Conservation (phyloP, 2,113 vertebrate genomes). For the Machaerirhynchus nigripectus region DNA sequence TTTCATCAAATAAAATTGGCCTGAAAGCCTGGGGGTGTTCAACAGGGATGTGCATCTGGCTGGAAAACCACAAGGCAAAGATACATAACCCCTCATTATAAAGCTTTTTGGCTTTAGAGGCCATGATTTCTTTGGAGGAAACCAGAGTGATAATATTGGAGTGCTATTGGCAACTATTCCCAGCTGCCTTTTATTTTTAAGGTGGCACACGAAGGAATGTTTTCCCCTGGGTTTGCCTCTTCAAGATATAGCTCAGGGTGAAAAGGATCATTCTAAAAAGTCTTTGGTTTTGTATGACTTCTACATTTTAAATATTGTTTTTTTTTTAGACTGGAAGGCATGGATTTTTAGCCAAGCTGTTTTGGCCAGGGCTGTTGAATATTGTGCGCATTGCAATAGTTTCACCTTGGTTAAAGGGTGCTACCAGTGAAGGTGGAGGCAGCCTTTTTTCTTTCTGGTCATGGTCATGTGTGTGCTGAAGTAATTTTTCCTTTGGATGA, state of each 20-base stretch:
- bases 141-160: not conserved
- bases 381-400: too few relatives aligned
- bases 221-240: not conserved
- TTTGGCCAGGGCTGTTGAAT: not conserved
- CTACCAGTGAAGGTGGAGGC: not conserved
- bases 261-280: not conserved
- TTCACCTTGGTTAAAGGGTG: not conserved
- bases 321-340: not conserved
- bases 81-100: not conserved
- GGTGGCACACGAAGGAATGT: not conserved
- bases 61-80: not conserved
- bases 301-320: not conserved
- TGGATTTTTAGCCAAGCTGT: not conserved
- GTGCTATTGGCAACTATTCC: not conserved
- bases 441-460: not conserved
- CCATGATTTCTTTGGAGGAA: not conserved
- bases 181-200: not conserved
- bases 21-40: not conserved
- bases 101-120: not conserved
- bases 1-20: not conserved
- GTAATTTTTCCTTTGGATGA: not conserved
- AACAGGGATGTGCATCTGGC: not conserved
- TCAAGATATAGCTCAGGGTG: not conserved
- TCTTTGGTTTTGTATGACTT: not conserved
- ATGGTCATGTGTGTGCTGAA: not conserved